Percentiles rank a stretch among this genome's conserved stretches.
Conservation (phyloP, 2,888 invertebrate species). For the Fragum fragum region DNA sequence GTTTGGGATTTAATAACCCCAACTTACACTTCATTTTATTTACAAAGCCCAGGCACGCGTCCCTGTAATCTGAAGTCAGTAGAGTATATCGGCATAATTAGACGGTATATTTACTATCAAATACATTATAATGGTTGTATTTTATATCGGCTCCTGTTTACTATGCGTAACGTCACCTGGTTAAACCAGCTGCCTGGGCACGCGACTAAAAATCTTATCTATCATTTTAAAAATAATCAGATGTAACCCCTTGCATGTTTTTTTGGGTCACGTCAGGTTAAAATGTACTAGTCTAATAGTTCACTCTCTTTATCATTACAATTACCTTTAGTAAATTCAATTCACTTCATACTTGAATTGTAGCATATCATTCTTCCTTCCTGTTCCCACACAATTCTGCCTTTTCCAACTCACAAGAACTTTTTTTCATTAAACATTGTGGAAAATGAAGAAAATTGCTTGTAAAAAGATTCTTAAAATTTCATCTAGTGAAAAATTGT, state of each 20-base stretch:
- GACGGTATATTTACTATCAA: slow-evolving; percentile 68
- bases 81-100: slow-evolving; percentile 69
- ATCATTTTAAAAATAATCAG: slow-evolving; percentile 49
- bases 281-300: neutral
- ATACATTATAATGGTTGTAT: slow-evolving; percentile 45
- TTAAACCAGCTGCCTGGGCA: slow-evolving; percentile 62
- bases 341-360: too few relatives aligned
- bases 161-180: slow-evolving; percentile 62
- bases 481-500: too few relatives aligned
- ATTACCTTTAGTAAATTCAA: too few relatives aligned
- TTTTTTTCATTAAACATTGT: too few relatives aligned
- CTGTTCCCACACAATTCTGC: too few relatives aligned
- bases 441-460: too few relatives aligned
- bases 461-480: too few relatives aligned
- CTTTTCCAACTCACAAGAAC: too few relatives aligned
- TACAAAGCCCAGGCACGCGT: slow-evolving; percentile 55
- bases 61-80: slow-evolving; percentile 59
- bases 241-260: slow-evolving; percentile 46
- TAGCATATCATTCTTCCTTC: too few relatives aligned
- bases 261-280: neutral
- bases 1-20: slow-evolving; percentile 65
- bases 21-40: slow-evolving; percentile 44
- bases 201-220: slow-evolving; percentile 67
- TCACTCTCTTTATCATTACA: too few relatives aligned
- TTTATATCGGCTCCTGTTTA: slow-evolving; percentile 36